Conservation (phyloP, 2,113 vertebrate genomes). For the Todiramphus chloris region DNA sequence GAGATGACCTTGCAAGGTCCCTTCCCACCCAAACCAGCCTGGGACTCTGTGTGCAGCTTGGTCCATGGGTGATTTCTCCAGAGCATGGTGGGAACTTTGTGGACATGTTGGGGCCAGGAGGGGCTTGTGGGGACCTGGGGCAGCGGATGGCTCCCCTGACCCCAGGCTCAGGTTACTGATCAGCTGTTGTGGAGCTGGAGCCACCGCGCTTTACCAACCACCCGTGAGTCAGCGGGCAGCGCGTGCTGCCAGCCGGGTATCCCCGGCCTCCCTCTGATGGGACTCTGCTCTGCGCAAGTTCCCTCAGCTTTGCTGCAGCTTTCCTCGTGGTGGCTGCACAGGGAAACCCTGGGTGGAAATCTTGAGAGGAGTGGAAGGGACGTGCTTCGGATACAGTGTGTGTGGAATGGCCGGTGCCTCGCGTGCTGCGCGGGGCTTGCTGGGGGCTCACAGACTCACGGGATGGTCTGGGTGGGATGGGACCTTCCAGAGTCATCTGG, state of each 20-base stretch:
- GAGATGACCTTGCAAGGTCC: background rate
- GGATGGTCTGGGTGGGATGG: background rate
- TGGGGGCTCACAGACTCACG: no score
- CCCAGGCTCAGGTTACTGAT: background rate
- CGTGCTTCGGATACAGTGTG: accelerated
- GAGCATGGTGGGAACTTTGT: background rate
- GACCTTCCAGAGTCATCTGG: background rate
- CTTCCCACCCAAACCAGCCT: background rate
- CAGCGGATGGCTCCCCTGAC: background rate
- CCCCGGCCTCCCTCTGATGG: background rate
- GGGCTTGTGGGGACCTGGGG: background rate
- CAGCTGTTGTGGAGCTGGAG: background rate
- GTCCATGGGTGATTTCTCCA: background rate
- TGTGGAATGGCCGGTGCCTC: background rate
- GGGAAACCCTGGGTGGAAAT: background rate
- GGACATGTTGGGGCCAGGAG: background rate
- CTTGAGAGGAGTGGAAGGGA: background rate
- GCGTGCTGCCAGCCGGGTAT: background rate
- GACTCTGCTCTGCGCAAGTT: background rate
- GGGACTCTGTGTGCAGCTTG: background rate
- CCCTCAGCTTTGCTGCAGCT: background rate
- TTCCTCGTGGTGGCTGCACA: background rate
- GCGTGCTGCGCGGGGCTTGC: background rate
- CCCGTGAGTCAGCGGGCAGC: background rate
- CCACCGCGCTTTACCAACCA: background rate